phyloP scores from a whole-genome alignment of 2,888 invertebrate genomes.

The Standfussiana lucernea region DNA sequence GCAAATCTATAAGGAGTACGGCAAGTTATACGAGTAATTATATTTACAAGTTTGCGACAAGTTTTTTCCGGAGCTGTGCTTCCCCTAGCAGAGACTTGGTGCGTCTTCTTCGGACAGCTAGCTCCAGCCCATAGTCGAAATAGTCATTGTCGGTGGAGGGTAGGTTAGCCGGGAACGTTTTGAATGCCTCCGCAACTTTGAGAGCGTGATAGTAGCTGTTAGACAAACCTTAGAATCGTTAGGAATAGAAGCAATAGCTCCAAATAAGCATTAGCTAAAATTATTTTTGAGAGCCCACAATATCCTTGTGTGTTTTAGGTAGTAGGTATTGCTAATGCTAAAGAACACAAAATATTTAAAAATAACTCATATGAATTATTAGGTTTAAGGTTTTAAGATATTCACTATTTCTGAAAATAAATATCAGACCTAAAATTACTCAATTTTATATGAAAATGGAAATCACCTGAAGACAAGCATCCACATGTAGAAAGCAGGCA shows the following conservation, averaged over 20 bases:
- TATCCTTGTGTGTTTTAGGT: neutral
- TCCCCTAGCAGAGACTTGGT: constrained; percentile 87
- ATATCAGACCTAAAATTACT: neutral
- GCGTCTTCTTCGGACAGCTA: constrained; percentile 86
- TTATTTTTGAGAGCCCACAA: neutral
- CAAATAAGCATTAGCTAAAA: neutral
- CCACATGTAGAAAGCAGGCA: constrained; percentile 89
- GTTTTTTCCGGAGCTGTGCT: constrained; percentile 82
- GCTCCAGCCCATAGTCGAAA: constrained; percentile 79
- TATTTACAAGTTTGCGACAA: constrained; percentile 83
- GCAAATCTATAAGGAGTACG: neutral
- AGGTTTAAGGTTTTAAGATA: neutral
- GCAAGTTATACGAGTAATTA: neutral
- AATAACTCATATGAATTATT: neutral
- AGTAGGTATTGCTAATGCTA: neutral
- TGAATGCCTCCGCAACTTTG: constrained; percentile 82
- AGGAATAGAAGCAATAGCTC: neutral
- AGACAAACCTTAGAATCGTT: neutral
- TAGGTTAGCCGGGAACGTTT: constrained; percentile 78
- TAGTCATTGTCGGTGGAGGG: constrained; percentile 76
- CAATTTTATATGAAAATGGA: constrained; percentile 30
- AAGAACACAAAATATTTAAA: neutral
- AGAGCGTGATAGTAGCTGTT: constrained; percentile 83
- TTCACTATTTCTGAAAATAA: neutral
- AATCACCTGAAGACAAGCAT: constrained; percentile 85